Base-by-base conservation (phyloP, 2,888 invertebrate species). In the Hermaeophaga mercurialis region DNA sequence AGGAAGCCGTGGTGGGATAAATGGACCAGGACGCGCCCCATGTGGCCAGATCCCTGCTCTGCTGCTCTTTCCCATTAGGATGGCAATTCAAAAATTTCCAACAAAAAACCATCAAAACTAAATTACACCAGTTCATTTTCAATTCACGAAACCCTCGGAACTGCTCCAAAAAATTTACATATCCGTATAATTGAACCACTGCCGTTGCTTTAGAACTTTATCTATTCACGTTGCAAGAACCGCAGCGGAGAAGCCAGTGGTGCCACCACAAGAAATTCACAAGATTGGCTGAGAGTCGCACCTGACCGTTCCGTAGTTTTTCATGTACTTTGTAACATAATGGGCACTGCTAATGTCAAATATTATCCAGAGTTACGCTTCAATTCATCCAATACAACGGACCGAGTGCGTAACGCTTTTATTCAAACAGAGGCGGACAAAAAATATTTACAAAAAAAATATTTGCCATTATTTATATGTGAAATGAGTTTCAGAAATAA, bases 311-410 rank as follows among this genome's bases (percentile, higher is more conserved):
- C 48, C 57, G 49, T 52, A 58, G 62, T 60, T 67, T 69, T 64
- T 69, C 65, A 66, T 68, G 69, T 59, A 66, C 62, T 60, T 63
- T 66, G 69, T 65, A 31, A 19, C 66, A 64, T 72, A 72, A 73
- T 71, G 68, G 68, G 64, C 66, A 66, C 59, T 53, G 56, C 65
- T 74, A 75, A 75, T 74, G 72, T 67, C 73, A 70, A 74, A 72
- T 75, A 76, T 75, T 75, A 75, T 69, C 72, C 62, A 38, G 58
- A 66, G 73, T 74, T 75, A 69, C 73, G 75, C 74, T 70, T 76
- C 70, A 75, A 73, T 75, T 75, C 65, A 55, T 70, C 66, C 52
- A 48, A 58, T 59, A 62, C 61, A 56, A 61, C 63, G 59, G 62
- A 62, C 66, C 66, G 54, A 64, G 67, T 56, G 54, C 68, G 70